These are phyloP conservation scores for Frankliniella intonsa DNA, from an alignment of 2,888 invertebrate species.

Conservation along the genomic window DNA sequence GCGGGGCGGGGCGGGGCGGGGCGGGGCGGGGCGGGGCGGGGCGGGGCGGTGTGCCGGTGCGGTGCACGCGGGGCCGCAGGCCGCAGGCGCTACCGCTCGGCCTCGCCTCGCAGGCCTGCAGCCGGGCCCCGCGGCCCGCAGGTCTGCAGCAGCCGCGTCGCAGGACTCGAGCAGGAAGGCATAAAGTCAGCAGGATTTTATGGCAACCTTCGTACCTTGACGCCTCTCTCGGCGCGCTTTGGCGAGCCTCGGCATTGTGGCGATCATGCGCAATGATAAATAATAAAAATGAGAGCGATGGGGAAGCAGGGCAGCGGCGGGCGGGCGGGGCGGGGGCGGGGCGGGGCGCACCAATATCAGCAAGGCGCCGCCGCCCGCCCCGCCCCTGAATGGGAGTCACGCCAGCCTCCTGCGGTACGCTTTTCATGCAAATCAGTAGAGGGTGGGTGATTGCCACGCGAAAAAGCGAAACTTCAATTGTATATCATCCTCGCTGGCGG, in stretches of 20 bases:
- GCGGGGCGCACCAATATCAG: background rate
- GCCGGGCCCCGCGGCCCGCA: background rate
- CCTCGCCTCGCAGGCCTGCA: background rate
- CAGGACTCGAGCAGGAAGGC: background rate
- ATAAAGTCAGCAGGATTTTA: conserved; percentile 18
- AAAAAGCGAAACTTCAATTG: background rate
- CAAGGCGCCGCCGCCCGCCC: background rate
- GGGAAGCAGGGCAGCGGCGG: background rate
- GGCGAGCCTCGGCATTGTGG: background rate
- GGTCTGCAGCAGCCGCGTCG: background rate
- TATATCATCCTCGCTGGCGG: background rate
- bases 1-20: too few species aligned
- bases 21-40: too few species aligned
- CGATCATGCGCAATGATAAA: conserved; percentile 7
- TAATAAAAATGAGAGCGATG: background rate
- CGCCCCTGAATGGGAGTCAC: background rate
- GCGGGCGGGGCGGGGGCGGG: background rate
- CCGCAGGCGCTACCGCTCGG: too few species aligned
- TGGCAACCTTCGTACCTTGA: conserved; percentile 19
- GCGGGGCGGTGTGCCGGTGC: too few species aligned
- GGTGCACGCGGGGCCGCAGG: background rate
- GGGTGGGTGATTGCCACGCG: background rate
- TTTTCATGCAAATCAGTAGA: background rate
- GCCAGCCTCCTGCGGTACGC: background rate
- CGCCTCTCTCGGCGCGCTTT: background rate